A percentile compares a stretch with the other conserved stretches of the same genome.
Conservation (phyloP, 2,113 vertebrate species). For the Poecilia latipinna region DNA sequence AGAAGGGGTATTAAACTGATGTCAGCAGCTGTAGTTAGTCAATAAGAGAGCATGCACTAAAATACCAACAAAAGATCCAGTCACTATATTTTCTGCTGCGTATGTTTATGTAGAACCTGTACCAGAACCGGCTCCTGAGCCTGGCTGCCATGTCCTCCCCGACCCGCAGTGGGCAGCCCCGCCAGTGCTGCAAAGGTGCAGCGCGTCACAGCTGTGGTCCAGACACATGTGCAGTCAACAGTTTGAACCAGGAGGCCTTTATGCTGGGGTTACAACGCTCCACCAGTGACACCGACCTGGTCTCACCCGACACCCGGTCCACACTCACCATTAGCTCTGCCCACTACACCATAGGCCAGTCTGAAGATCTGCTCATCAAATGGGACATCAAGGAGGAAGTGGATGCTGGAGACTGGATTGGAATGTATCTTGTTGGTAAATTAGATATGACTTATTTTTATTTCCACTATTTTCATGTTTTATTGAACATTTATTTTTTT, state of each 20-base stretch:
- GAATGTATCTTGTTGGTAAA: constrained; percentile 97
- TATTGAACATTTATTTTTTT: too few species aligned
- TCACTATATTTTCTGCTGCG: neutral
- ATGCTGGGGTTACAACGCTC: constrained; percentile 87
- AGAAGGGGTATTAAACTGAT: neutral
- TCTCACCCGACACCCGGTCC: constrained; percentile 92
- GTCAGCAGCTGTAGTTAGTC: neutral
- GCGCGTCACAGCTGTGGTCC: constrained; percentile 89
- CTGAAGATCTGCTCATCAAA: constrained; percentile 89
- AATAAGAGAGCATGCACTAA: neutral
- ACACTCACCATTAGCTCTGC: constrained; percentile 93
- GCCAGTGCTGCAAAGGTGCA: constrained; percentile 89
- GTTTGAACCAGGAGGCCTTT: constrained; percentile 76
- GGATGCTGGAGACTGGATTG: constrained; percentile 97
- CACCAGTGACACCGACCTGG: constrained; percentile 94
- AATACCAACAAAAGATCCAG: neutral
- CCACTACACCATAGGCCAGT: constrained; percentile 90
- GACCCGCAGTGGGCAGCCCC: constrained; percentile 87
- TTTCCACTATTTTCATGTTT: neutral
- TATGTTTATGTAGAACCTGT: constrained; percentile 87
- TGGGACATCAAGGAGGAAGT: constrained; percentile 99
- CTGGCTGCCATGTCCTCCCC: constrained; percentile 97
- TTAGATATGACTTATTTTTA: neutral
- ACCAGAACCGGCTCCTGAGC: constrained; percentile 96
- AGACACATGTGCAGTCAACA: constrained; percentile 85